A percentile compares a stretch with the other conserved stretches of the same genome.
These are phyloP conservation scores for Pipistrellus pygmaeus DNA, from an alignment of 2,797 vertebrate species.

Conservation along the genomic window DNA sequence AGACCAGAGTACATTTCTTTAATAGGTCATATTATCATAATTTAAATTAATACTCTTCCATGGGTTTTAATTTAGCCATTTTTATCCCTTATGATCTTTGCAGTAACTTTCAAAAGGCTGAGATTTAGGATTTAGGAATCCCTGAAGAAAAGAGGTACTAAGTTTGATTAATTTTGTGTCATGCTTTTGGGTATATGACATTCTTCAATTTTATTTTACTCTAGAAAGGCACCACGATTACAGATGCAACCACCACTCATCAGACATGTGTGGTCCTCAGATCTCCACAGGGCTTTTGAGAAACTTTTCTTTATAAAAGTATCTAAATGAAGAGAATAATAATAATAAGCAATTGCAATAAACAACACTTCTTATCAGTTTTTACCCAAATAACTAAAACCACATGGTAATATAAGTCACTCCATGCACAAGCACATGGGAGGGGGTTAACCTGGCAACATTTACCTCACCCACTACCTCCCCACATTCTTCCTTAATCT, in stretches of 20 bases:
- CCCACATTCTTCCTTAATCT: background rate
- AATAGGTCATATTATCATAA: constrained; percentile 88
- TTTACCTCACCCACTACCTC: background rate
- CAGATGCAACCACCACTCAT: constrained; percentile 1
- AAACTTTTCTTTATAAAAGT: constrained; percentile 50
- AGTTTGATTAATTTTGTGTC: constrained; percentile 76
- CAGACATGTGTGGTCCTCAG: background rate
- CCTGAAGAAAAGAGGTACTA: constrained; percentile 76
- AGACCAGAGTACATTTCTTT: constrained; percentile 82
- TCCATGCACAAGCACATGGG: background rate
- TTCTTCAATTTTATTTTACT: constrained; percentile 73
- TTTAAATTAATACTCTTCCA: constrained; percentile 83
- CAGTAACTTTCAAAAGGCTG: constrained; percentile 77
- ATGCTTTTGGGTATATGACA: constrained; percentile 70
- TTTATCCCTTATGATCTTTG: constrained; percentile 84
- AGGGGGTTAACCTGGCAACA: background rate
- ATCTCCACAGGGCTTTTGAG: background rate
- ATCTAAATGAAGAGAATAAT: background rate
- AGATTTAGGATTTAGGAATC: constrained; percentile 70
- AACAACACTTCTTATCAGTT: background rate
- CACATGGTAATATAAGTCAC: background rate
- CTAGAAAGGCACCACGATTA: constrained; percentile 56
- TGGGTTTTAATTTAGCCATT: constrained; percentile 81
- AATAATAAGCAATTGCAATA: constrained; percentile 31
- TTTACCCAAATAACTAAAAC: background rate